Percentiles rank a stretch among this genome's conserved stretches.
Evolutionary conservation across 2,888 invertebrate species (phyloP).

Genomic region (Lasioglossum oenotherae): DNA sequence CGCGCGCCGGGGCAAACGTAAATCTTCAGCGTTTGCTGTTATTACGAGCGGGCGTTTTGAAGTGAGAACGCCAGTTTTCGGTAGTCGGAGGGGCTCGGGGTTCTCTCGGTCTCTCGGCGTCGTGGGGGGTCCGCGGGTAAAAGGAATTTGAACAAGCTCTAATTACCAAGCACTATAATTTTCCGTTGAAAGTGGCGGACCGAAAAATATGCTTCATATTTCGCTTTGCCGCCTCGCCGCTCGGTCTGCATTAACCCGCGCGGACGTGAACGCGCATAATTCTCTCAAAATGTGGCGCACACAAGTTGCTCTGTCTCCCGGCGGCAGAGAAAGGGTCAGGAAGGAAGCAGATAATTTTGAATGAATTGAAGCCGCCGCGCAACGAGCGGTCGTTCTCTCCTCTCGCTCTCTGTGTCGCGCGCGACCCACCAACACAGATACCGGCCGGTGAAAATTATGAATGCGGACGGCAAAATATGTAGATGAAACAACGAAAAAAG

Average conservation of each 20-base stretch:
- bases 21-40: slow-evolving; percentile 56
- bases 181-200: slow-evolving; percentile 67
- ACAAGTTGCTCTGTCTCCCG: slow-evolving; percentile 66
- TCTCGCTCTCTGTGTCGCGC: neutral
- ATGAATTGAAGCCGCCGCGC: slow-evolving; percentile 65
- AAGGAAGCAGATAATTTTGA: slow-evolving; percentile 72
- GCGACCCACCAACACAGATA: slow-evolving; percentile 41
- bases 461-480: slow-evolving; percentile 34
- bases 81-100: neutral
- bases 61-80: slow-evolving; percentile 35
- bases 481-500: slow-evolving; percentile 39
- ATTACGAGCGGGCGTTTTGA: slow-evolving; percentile 39
- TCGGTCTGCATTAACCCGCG: slow-evolving; percentile 66
- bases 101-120: neutral
- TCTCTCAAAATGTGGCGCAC: slow-evolving; percentile 70
- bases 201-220: slow-evolving; percentile 72
- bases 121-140: slow-evolving; percentile 28
- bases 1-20: neutral
- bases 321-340: slow-evolving; percentile 68
- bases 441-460: slow-evolving; percentile 39
- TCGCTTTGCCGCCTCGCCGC: slow-evolving; percentile 64
- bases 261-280: slow-evolving; percentile 70
- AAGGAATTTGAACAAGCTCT: slow-evolving; percentile 64
- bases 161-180: slow-evolving; percentile 70
- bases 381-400: slow-evolving; percentile 34